Evolutionary conservation across 2,888 invertebrate genomes (phyloP).

Genomic region (Diaperis boleti): DNA sequence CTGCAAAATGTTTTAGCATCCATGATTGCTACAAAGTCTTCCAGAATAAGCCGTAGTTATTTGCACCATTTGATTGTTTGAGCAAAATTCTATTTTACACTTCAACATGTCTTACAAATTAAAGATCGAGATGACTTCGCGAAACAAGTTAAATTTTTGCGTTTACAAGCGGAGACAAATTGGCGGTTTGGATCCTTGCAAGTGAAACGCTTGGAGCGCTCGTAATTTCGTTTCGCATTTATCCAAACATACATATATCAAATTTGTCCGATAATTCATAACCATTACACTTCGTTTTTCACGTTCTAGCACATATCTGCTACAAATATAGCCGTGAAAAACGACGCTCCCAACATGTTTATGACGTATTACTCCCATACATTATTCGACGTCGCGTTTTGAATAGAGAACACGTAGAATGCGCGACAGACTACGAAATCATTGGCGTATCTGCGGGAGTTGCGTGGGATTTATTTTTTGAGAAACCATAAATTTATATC

Average conservation of each 20-base stretch:
- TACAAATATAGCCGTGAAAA: constrained; percentile 51
- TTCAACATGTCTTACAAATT: too few relatives aligned
- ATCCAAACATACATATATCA: constrained; percentile 46
- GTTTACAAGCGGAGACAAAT: too few relatives aligned
- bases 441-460: too few relatives aligned
- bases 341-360: constrained; percentile 48
- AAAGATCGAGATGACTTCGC: too few relatives aligned
- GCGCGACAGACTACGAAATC: constrained; percentile 29
- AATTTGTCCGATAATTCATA: constrained; percentile 50
- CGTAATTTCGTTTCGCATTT: background rate
- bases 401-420: constrained; percentile 25
- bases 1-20: too few relatives aligned
- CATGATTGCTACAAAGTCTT: too few relatives aligned
- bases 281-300: constrained; percentile 52
- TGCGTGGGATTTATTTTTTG: background rate
- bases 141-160: too few relatives aligned
- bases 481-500: too few relatives aligned
- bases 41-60: too few relatives aligned
- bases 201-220: background rate
- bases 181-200: background rate
- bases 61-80: too few relatives aligned
- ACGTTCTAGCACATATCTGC: constrained; percentile 50
- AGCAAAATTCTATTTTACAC: too few relatives aligned
- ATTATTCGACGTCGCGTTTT: constrained; percentile 30
- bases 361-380: constrained; percentile 47